These are phyloP conservation scores for Anguilla pacifica DNA, from an alignment of 2,797 vertebrate species.

Conservation along the genomic window DNA sequence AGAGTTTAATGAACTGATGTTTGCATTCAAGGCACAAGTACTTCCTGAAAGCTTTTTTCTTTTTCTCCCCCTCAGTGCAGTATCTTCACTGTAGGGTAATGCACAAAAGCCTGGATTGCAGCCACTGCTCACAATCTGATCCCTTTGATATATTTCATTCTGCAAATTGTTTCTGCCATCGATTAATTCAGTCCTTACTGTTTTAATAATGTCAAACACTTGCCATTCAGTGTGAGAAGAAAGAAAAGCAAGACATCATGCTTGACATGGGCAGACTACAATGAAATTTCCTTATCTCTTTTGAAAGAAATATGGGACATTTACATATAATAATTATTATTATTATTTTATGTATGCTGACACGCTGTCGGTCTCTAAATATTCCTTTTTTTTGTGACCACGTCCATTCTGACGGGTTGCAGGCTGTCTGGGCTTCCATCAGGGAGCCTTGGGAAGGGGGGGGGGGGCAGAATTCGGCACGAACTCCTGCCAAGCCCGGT, in stretches of 20 bases:
- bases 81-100: not conserved
- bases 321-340: not conserved
- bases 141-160: not conserved
- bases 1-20: not conserved
- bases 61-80: slow-evolving; percentile 6
- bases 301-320: not conserved
- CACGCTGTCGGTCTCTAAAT: too few species aligned
- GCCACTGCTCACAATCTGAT: not conserved
- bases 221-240: not conserved
- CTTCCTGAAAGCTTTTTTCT: not conserved
- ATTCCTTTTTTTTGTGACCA: not conserved
- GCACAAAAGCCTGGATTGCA: not conserved
- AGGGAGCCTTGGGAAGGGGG: slow-evolving; percentile 9
- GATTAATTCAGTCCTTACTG: slow-evolving; percentile 35
- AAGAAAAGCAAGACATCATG: slow-evolving; percentile 13
- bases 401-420: not conserved
- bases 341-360: not conserved
- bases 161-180: not conserved
- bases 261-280: not conserved
- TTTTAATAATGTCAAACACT: slow-evolving; percentile 38
- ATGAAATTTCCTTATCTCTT: not conserved
- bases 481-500: slow-evolving; percentile 36
- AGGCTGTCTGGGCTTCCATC: not conserved
- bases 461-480: slow-evolving; percentile 6
- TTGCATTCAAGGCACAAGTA: slow-evolving; percentile 29